Conservation (phyloP, 1,140 invertebrate species). For the Magallana ariakensis region DNA sequence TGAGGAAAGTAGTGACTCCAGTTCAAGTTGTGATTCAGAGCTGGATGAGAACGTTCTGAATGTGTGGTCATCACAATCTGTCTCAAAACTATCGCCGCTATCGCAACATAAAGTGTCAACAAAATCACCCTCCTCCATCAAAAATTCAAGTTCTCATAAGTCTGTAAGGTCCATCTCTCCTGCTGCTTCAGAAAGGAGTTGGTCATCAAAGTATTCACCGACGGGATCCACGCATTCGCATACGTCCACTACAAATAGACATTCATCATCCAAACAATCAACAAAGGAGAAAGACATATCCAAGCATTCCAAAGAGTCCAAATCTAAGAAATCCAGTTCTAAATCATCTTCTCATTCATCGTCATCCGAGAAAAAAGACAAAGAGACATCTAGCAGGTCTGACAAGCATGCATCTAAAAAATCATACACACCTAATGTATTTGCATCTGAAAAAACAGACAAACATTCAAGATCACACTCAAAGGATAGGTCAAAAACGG, state of each 20-base stretch:
- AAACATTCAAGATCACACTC: constrained; percentile 27
- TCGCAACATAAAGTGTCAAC: background rate
- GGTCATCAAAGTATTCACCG: constrained; percentile 29
- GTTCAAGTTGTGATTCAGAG: background rate
- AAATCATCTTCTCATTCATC: background rate
- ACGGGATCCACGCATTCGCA: constrained; percentile 18
- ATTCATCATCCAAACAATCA: background rate
- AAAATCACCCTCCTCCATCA: constrained; percentile 1
- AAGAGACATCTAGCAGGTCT: background rate
- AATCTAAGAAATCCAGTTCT: constrained; percentile 5
- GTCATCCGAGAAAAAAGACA: background rate
- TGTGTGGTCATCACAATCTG: background rate
- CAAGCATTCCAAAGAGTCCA: background rate
- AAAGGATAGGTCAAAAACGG: background rate
- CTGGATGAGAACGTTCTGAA: background rate
- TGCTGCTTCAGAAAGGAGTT: constrained; percentile 28
- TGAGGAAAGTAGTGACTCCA: background rate
- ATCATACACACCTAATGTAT: background rate
- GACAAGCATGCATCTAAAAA: constrained; percentile 2
- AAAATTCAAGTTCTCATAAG: constrained; percentile 9
- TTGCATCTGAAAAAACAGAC: background rate
- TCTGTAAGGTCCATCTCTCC: background rate
- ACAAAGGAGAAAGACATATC: constrained; percentile 11
- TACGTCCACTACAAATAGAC: constrained; percentile 9
- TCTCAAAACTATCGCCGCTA: background rate